Conservation (phyloP, 2,888 invertebrate species). For the Spicauda simplicius region DNA sequence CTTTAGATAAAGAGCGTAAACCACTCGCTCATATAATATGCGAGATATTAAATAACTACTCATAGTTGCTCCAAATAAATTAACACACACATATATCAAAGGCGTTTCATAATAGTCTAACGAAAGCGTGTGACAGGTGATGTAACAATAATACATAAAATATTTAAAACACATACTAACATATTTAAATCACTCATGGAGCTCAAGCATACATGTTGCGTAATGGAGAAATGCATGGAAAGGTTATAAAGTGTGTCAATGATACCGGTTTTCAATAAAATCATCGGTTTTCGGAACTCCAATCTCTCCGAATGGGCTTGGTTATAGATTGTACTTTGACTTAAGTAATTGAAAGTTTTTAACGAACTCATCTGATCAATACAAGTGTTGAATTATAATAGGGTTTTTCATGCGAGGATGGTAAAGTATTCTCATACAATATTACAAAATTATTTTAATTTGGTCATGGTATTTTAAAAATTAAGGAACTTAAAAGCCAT, state of each 20-base stretch:
- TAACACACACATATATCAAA: no score
- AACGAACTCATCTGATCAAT: slow-evolving; percentile 22
- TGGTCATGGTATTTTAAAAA: no score
- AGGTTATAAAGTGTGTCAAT: slow-evolving; percentile 45
- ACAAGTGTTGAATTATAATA: not conserved
- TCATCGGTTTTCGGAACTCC: slow-evolving; percentile 37
- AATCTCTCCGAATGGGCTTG: slow-evolving; percentile 29
- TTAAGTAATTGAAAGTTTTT: slow-evolving; percentile 35
- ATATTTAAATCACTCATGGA: slow-evolving; percentile 17
- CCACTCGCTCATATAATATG: no score
- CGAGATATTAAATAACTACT: no score
- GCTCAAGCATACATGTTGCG: slow-evolving; percentile 8
- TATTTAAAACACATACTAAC: slow-evolving; percentile 3
- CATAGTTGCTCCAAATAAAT: no score
- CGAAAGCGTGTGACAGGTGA: slow-evolving; percentile 2
- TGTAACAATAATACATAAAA: slow-evolving; percentile 7
- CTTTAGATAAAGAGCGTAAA: no score
- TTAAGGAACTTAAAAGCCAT: no score
- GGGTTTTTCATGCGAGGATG: not conserved
- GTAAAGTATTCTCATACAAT: no score
- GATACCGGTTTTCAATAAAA: slow-evolving; percentile 46
- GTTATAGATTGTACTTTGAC: slow-evolving; percentile 18
- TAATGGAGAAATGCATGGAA: slow-evolving; percentile 38
- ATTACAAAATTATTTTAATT: no score
- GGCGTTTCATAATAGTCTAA: not conserved